Evolutionary conservation across 2,888 invertebrate species (phyloP).

Genomic region (Amiota mariae): DNA sequence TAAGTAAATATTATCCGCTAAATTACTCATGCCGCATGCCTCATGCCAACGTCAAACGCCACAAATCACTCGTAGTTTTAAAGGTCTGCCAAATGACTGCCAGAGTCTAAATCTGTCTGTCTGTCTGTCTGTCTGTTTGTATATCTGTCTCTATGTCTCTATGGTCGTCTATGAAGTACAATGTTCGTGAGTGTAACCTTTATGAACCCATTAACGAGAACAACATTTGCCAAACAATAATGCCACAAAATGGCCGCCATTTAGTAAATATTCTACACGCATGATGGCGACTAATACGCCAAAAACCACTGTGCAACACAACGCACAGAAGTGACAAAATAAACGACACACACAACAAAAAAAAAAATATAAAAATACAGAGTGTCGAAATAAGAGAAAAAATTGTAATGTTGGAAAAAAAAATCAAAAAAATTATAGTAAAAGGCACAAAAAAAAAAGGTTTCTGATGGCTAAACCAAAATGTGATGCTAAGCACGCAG

Average conservation of each 20-base stretch:
- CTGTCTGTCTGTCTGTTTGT: too few relatives aligned
- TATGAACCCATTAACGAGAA: slow-evolving; percentile 34
- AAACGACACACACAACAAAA: too few relatives aligned
- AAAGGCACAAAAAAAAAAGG: slow-evolving; percentile 14
- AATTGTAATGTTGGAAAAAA: neutral
- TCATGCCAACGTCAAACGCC: neutral
- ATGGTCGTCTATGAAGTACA: neutral
- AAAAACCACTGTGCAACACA: slow-evolving; percentile 19
- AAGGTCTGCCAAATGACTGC: slow-evolving; percentile 1
- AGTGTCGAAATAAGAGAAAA: neutral
- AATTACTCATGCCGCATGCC: slow-evolving; percentile 23
- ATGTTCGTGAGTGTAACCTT: slow-evolving; percentile 1
- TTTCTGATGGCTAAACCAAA: neutral
- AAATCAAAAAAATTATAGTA: neutral
- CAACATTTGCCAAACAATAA: slow-evolving; percentile 23
- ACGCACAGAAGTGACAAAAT: too few relatives aligned
- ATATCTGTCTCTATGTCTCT: too few relatives aligned
- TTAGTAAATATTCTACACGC: slow-evolving; percentile 18
- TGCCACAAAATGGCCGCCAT: slow-evolving; percentile 24
- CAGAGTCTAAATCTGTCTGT: neutral
- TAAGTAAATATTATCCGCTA: slow-evolving; percentile 6
- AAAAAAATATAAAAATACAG: neutral
- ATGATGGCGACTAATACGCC: neutral
- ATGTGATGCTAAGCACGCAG: neutral
- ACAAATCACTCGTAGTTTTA: slow-evolving; percentile 21